These are phyloP conservation scores for Drosophila kuntzei DNA, from an alignment of 2,888 invertebrate species.

Conservation along the genomic window DNA sequence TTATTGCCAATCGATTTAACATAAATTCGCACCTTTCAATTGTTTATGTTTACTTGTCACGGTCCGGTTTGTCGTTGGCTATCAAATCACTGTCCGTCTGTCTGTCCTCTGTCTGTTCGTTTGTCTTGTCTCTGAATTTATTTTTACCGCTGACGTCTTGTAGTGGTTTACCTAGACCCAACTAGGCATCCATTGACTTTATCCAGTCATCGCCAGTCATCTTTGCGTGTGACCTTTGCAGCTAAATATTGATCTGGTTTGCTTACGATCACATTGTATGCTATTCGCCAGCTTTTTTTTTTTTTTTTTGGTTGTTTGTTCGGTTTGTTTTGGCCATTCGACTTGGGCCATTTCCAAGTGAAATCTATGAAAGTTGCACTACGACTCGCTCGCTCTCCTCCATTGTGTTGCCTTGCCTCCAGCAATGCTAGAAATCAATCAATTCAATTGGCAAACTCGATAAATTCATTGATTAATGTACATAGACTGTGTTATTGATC, in stretches of 20 bases:
- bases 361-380: slow-evolving; percentile 75
- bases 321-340: slow-evolving; percentile 20
- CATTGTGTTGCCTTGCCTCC: slow-evolving; percentile 13
- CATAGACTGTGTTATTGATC: slow-evolving; percentile 31
- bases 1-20: slow-evolving; percentile 71
- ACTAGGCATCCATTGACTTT: slow-evolving; percentile 64
- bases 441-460: slow-evolving; percentile 15
- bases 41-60: slow-evolving; percentile 55
- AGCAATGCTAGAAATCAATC: slow-evolving; percentile 30
- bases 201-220: slow-evolving; percentile 45
- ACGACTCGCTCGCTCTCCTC: slow-evolving; percentile 25
- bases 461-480: slow-evolving; percentile 10
- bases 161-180: slow-evolving; percentile 83
- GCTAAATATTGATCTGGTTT: slow-evolving; percentile 66
- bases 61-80: slow-evolving; percentile 34
- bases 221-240: slow-evolving; percentile 64
- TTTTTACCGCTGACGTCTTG: slow-evolving; percentile 61
- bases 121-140: slow-evolving; percentile 35
- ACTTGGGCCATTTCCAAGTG: slow-evolving; percentile 76
- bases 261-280: slow-evolving; percentile 40
- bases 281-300: slow-evolving; percentile 40
- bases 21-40: slow-evolving; percentile 77
- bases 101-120: background rate
- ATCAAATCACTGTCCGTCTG: slow-evolving; percentile 5
- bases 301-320: slow-evolving; percentile 11